Conservation (phyloP, 2,888 invertebrate species). For the Adelphocoris suturalis region DNA sequence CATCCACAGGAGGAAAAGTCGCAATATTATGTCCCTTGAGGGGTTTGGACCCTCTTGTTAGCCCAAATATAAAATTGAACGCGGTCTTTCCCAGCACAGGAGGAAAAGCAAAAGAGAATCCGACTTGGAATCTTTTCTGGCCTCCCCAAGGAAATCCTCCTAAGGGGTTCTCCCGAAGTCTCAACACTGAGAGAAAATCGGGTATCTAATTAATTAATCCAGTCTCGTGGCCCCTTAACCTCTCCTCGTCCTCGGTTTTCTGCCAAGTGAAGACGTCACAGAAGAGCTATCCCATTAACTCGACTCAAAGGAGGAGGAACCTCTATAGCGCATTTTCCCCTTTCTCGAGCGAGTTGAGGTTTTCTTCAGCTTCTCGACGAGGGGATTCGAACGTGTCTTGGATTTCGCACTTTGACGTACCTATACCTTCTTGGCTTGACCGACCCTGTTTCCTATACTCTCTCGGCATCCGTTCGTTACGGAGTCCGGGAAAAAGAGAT, state of each 20-base stretch:
- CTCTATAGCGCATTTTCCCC: background rate
- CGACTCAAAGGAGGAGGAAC: background rate
- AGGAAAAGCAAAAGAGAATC: no score
- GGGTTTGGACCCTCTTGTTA: no score
- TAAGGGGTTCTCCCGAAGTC: background rate
- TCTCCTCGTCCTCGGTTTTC: background rate
- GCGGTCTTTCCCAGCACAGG: no score
- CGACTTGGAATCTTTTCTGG: no score
- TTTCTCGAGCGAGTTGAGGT: background rate
- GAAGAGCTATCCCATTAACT: slow-evolving; percentile 37
- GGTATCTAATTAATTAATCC: slow-evolving; percentile 42
- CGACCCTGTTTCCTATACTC: no score
- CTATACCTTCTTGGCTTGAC: no score
- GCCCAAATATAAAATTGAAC: no score
- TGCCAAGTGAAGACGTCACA: slow-evolving; percentile 20
- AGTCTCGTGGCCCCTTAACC: background rate
- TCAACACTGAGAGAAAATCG: slow-evolving; percentile 10
- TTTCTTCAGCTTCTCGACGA: background rate
- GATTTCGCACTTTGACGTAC: background rate
- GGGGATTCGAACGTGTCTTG: background rate
- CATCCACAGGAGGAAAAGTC: no score
- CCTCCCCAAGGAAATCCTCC: background rate
- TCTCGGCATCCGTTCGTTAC: no score
- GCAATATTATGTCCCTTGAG: no score
- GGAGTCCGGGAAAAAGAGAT: no score